Conservation (phyloP, 2,888 invertebrate genomes). For the Cordilura impudica region DNA sequence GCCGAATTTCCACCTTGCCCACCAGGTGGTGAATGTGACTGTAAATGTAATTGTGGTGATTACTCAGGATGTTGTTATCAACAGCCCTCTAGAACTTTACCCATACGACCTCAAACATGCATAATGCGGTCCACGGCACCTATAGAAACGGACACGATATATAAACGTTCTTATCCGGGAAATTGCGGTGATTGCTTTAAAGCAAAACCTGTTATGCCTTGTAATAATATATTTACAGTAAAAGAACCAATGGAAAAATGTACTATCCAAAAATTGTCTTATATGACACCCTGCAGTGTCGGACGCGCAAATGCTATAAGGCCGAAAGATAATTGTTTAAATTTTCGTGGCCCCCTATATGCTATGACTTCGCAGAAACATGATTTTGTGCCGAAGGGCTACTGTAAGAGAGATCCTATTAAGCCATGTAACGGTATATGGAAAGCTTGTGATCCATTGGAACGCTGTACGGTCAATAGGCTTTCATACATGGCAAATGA, state of each 20-base stretch:
- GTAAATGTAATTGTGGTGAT: constrained; percentile 70
- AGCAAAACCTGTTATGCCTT: constrained; percentile 78
- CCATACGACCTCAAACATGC: constrained; percentile 70
- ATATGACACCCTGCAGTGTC: constrained; percentile 71
- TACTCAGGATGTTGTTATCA: constrained; percentile 74
- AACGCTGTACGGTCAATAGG: constrained; percentile 74
- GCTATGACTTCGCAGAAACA: constrained; percentile 85
- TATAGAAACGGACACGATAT: constrained; percentile 82
- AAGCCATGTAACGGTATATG: constrained; percentile 68
- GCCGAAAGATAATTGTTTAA: constrained; percentile 72
- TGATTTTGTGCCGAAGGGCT: constrained; percentile 84
- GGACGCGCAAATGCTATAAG: constrained; percentile 71
- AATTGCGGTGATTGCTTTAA: constrained; percentile 76
- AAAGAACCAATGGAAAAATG: constrained; percentile 79
- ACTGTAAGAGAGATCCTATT: constrained; percentile 72
- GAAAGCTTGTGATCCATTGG: constrained; percentile 71
- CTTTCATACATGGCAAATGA: constrained; percentile 76
- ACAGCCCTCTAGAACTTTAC: constrained; percentile 73
- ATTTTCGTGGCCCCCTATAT: constrained; percentile 82
- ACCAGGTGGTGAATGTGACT: constrained; percentile 61
- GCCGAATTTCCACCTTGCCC: constrained; percentile 69
- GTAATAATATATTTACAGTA: constrained; percentile 78
- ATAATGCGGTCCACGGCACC: constrained; percentile 81
- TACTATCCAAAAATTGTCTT: constrained; percentile 79
- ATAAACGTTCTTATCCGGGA: constrained; percentile 83